Conservation (phyloP, 2,113 vertebrate species). For the Takifugu bimaculatus region DNA sequence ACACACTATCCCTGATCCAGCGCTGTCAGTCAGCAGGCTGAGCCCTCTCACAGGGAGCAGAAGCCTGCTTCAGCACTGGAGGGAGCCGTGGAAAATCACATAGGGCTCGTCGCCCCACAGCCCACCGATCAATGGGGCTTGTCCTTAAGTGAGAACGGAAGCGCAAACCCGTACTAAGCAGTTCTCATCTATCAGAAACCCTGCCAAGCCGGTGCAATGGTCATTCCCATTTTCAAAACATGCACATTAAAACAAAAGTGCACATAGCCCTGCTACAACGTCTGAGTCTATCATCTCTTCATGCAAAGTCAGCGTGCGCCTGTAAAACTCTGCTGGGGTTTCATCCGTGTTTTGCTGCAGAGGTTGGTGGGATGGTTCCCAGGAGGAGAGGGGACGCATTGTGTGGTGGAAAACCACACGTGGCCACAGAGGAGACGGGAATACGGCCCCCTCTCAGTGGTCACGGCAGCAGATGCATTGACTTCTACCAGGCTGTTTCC, state of each 20-base stretch:
- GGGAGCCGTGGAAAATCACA: slow-evolving; percentile 62
- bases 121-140: slow-evolving; percentile 68
- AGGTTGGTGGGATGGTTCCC: slow-evolving; percentile 63
- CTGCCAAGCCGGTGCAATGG: slow-evolving; percentile 37
- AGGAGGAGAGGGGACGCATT: slow-evolving; percentile 60
- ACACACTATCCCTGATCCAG: slow-evolving; percentile 89
- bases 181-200: slow-evolving; percentile 54
- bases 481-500: slow-evolving; percentile 48
- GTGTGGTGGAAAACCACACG: slow-evolving; percentile 73
- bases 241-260: slow-evolving; percentile 14
- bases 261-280: too few relatives aligned
- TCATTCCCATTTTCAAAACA: slow-evolving; percentile 28
- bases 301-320: slow-evolving; percentile 3
- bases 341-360: slow-evolving; percentile 35
- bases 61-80: slow-evolving; percentile 55
- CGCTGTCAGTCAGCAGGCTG: slow-evolving; percentile 85
- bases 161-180: slow-evolving; percentile 57
- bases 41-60: slow-evolving; percentile 72
- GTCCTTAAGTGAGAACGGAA: slow-evolving; percentile 72
- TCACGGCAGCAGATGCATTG: slow-evolving; percentile 60
- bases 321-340: slow-evolving; percentile 31
- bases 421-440: slow-evolving; percentile 68
- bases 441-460: slow-evolving; percentile 56
- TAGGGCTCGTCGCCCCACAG: slow-evolving; percentile 54
- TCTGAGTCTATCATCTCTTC: background rate